phyloP scores from a whole-genome alignment of 2,888 invertebrate genomes.

The Dolichomitus sp. region DNA sequence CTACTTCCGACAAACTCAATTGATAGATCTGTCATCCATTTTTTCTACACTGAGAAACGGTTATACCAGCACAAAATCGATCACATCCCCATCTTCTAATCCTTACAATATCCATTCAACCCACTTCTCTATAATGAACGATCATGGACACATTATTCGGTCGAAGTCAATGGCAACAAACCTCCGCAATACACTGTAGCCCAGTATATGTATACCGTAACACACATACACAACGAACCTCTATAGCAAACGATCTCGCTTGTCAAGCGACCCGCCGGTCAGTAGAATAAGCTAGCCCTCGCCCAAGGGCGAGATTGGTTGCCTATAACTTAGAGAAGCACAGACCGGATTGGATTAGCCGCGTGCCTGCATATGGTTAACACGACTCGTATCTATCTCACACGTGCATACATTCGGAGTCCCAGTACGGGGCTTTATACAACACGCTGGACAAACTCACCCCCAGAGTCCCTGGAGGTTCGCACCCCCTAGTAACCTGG shows the following conservation, averaged over 20 bases:
- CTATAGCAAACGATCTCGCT: conserved; percentile 5
- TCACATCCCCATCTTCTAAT: background rate
- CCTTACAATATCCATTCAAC: background rate
- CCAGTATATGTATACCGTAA: background rate
- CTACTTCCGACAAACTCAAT: too few species aligned
- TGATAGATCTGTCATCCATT: too few species aligned
- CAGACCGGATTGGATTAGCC: conserved; percentile 77
- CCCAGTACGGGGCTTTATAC: conserved; percentile 46
- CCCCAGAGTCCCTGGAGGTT: conserved; percentile 13
- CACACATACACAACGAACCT: conserved; percentile 8
- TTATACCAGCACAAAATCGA: background rate
- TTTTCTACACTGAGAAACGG: too few species aligned
- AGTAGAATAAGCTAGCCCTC: conserved; percentile 43
- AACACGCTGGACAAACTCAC: conserved; percentile 39
- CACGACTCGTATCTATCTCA: conserved; percentile 68
- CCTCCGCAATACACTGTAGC: background rate
- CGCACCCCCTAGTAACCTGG: conserved; percentile 14
- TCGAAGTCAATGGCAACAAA: conserved; percentile 1
- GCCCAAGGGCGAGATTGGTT: conserved; percentile 71
- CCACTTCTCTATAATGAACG: background rate
- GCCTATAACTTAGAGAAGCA: conserved; percentile 76
- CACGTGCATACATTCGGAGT: conserved; percentile 39
- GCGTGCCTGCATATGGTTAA: conserved; percentile 73
- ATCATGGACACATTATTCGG: conserved; percentile 10
- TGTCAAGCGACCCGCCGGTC: conserved; percentile 20